These are phyloP conservation scores for Dendrophyllia cribrosa DNA, from an alignment of 64 coral and sea anemone species.

Conservation along the genomic window DNA sequence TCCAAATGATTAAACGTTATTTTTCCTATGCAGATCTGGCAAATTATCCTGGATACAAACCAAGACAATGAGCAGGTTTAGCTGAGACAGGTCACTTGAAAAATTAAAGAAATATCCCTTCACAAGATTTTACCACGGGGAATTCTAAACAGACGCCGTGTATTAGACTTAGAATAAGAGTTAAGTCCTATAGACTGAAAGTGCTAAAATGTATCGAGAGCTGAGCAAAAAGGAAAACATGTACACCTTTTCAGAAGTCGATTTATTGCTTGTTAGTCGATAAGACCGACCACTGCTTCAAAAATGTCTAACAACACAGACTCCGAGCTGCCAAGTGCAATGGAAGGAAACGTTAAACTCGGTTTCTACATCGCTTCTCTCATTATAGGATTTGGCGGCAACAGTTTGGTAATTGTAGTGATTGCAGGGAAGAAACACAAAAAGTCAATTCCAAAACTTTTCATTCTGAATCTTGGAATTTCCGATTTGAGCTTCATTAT, in stretches of 20 bases:
- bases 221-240: no score
- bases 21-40: neutral
- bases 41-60: neutral
- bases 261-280: no score
- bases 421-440: conserved; percentile 48
- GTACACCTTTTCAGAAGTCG: no score
- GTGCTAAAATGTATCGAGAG: no score
- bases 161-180: no score
- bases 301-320: conserved; percentile 25
- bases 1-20: neutral
- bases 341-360: conserved; percentile 4
- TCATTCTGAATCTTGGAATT: conserved; percentile 74
- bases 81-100: no score
- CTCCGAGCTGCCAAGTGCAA: neutral
- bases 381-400: conserved; percentile 32
- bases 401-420: conserved; percentile 60
- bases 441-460: conserved; percentile 63
- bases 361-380: conserved; percentile 17
- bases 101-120: no score
- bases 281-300: no score
- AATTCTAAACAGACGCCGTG: no score
- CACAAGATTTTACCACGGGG: no score
- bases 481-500: conserved; percentile 48
- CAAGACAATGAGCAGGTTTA: no score
- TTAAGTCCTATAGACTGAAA: no score